phyloP scores from a whole-genome alignment of 2,113 vertebrate species.

The Myrmophylax atrothorax region DNA sequence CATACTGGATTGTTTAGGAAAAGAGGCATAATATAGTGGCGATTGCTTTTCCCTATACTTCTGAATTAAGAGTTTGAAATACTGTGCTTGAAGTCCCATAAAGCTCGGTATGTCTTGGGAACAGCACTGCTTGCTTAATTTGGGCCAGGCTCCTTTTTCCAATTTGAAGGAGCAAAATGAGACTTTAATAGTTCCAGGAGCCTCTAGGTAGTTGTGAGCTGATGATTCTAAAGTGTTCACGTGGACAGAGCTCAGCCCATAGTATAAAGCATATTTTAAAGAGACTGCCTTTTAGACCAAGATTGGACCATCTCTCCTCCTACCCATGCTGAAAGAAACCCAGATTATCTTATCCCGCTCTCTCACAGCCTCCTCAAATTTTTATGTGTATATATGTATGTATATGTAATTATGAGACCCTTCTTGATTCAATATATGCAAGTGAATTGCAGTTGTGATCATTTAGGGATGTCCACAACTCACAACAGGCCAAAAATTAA shows the following conservation, averaged over 20 bases:
- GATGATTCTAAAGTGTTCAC: conserved; percentile 28
- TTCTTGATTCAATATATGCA: neutral
- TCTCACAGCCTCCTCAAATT: neutral
- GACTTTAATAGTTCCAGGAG: conserved; percentile 65
- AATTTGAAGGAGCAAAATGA: conserved; percentile 76
- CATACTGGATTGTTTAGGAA: conserved; percentile 79
- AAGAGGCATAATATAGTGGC: conserved; percentile 68
- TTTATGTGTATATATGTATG: neutral
- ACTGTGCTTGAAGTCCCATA: conserved; percentile 76
- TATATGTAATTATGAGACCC: neutral
- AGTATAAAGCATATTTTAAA: neutral
- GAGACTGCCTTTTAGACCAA: neutral
- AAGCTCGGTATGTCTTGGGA: conserved; percentile 76
- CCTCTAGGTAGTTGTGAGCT: conserved; percentile 30
- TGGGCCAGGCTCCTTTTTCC: conserved; percentile 74
- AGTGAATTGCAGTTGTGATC: neutral
- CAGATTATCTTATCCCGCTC: neutral
- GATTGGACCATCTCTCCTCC: neutral
- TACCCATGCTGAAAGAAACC: neutral
- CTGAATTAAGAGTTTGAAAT: conserved; percentile 78
- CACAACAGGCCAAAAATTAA: neutral
- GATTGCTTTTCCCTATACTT: conserved; percentile 65
- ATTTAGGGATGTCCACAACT: neutral
- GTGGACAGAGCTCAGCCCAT: neutral
- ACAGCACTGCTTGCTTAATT: conserved; percentile 74